These are phyloP conservation scores for Oncorhynchus nerka DNA, from an alignment of 2,113 vertebrate genomes.

Conservation along the genomic window DNA sequence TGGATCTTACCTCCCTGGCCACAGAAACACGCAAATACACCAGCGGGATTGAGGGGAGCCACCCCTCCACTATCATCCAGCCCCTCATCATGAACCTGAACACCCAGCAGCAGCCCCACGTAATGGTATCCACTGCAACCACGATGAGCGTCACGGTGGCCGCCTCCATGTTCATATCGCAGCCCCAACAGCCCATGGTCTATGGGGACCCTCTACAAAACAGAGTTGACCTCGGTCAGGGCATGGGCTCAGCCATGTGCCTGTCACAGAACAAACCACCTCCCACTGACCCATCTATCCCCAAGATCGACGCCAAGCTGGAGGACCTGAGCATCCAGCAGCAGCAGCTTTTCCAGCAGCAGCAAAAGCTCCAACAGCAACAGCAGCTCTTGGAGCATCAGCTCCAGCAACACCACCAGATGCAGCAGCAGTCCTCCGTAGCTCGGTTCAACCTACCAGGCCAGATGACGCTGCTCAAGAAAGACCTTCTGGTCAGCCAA, in stretches of 20 bases:
- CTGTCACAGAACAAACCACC: slow-evolving; percentile 84
- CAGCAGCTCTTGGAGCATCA: slow-evolving; percentile 77
- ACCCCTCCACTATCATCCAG: slow-evolving; percentile 89
- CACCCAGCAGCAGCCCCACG: slow-evolving; percentile 84
- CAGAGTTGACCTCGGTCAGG: slow-evolving; percentile 89
- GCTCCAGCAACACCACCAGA: slow-evolving; percentile 75
- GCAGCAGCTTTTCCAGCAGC: slow-evolving; percentile 71
- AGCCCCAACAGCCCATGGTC: slow-evolving; percentile 85
- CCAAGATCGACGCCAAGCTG: slow-evolving; percentile 80
- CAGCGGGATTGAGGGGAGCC: slow-evolving; percentile 81
- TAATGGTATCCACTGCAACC: slow-evolving; percentile 78
- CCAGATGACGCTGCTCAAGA: slow-evolving; percentile 80
- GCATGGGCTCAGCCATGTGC: slow-evolving; percentile 84
- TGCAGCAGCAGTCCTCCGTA: slow-evolving; percentile 78
- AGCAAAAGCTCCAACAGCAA: slow-evolving; percentile 76
- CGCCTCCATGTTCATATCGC: slow-evolving; percentile 88
- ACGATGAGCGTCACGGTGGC: slow-evolving; percentile 89
- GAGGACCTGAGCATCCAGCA: slow-evolving; percentile 79
- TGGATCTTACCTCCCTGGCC: slow-evolving; percentile 94
- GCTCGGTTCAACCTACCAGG: slow-evolving; percentile 79
- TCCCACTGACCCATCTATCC: slow-evolving; percentile 68
- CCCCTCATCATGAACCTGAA: slow-evolving; percentile 96
- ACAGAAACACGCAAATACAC: slow-evolving; percentile 88
- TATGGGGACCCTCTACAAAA: slow-evolving; percentile 94
- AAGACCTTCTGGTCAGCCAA: slow-evolving; percentile 85